A percentile compares a stretch with the other conserved stretches of the same genome.
Evolutionary conservation across 2,888 invertebrate genomes (phyloP).

Genomic region (Acanthoscelides obtectus): DNA sequence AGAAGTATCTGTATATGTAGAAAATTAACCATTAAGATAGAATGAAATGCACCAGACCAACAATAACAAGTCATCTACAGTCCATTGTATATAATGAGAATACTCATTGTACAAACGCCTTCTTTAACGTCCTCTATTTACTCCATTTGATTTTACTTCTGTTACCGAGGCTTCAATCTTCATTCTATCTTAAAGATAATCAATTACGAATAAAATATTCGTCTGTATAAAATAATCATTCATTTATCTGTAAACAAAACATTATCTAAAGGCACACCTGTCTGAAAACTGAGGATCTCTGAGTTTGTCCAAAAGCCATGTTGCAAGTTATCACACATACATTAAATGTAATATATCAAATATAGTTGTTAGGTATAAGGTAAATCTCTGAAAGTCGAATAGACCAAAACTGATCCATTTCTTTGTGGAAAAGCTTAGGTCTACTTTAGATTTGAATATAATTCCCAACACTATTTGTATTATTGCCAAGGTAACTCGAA

Average conservation of each 20-base stretch:
- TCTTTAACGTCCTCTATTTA: too few relatives aligned
- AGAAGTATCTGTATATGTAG: conserved; percentile 13
- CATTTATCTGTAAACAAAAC: neutral
- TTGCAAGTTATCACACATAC: conserved; percentile 17
- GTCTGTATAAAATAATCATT: neutral
- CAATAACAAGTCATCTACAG: too few relatives aligned
- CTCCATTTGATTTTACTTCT: too few relatives aligned
- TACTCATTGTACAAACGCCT: too few relatives aligned
- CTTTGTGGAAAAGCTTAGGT: neutral
- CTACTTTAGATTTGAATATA: neutral
- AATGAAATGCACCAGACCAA: neutral
- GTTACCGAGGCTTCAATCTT: too few relatives aligned
- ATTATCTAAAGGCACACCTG: neutral
- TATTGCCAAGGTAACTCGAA: neutral
- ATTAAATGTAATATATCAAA: neutral
- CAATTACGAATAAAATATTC: neutral
- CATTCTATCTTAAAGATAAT: neutral
- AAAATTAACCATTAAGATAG: neutral
- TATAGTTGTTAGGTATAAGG: neutral
- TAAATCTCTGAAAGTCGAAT: neutral
- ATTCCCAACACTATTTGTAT: neutral
- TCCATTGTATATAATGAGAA: too few relatives aligned
- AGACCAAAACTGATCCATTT: neutral
- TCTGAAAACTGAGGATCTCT: neutral
- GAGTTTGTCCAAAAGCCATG: conserved; percentile 16